A percentile compares a stretch with the other conserved stretches of the same genome.
phyloP scores from a whole-genome alignment of 2,888 invertebrate genomes.

The Pseudococcus longispinus region DNA sequence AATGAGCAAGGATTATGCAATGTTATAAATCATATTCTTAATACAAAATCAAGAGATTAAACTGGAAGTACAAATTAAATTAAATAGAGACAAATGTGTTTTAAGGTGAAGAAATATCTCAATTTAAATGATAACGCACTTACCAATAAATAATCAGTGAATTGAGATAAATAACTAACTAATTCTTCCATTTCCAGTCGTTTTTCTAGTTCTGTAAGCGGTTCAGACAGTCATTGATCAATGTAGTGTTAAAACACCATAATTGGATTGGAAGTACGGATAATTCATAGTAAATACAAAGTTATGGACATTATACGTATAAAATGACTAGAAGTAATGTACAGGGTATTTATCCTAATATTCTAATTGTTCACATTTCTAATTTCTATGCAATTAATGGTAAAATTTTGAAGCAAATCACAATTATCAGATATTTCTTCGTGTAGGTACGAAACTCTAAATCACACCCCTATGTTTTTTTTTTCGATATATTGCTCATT shows the following conservation, averaged over 20 bases:
- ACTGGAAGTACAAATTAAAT: no score
- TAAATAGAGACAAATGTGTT: not conserved
- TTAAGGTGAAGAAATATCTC: not conserved
- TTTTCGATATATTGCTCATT: no score
- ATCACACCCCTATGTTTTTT: no score
- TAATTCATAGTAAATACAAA: not conserved
- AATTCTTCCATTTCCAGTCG: conserved; percentile 2
- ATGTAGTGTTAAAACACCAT: not conserved
- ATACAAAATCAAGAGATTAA: no score
- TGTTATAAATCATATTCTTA: no score
- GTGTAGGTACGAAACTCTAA: no score
- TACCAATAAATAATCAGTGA: conserved; percentile 19
- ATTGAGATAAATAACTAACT: not conserved
- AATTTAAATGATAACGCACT: not conserved
- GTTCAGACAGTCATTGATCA: not conserved
- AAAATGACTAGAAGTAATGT: not conserved
- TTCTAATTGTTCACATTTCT: not conserved
- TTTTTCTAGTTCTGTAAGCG: not conserved
- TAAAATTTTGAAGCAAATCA: not conserved
- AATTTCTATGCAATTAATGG: not conserved
- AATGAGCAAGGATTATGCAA: not conserved
- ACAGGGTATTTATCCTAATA: not conserved
- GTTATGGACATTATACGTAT: not conserved
- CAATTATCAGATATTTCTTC: not conserved
- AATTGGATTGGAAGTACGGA: not conserved